phyloP scores from a whole-genome alignment of 2,113 vertebrate species.

The Potamarius usumacintae region DNA sequence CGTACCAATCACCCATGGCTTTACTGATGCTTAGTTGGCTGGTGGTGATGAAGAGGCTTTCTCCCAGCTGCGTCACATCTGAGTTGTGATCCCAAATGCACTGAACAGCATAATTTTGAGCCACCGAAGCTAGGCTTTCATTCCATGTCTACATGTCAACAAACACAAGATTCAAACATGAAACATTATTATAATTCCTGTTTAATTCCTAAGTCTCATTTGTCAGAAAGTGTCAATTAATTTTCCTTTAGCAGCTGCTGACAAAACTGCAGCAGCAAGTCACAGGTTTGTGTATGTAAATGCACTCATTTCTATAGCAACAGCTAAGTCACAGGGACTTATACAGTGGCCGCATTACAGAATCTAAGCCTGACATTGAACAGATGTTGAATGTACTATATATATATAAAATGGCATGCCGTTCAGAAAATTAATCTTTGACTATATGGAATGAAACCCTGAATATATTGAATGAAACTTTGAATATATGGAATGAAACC shows the following conservation, averaged over 20 bases:
- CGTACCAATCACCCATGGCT: slow-evolving; percentile 68
- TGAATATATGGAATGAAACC: too few relatives aligned
- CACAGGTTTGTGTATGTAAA: not conserved
- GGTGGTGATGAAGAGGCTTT: slow-evolving; percentile 65
- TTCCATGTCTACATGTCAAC: slow-evolving; percentile 68
- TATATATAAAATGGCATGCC: too few relatives aligned
- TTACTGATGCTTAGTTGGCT: slow-evolving; percentile 45
- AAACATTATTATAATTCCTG: not conserved
- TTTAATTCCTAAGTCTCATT: not conserved
- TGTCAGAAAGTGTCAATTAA: not conserved
- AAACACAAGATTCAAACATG: not conserved
- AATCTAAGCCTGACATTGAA: not conserved
- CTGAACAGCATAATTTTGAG: slow-evolving; percentile 63
- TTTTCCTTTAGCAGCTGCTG: not conserved
- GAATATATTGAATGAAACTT: not conserved
- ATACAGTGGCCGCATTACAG: not conserved
- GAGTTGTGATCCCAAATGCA: slow-evolving; percentile 74
- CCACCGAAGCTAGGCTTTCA: slow-evolving; percentile 52
- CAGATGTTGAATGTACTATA: too few relatives aligned
- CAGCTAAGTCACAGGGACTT: not conserved
- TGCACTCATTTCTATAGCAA: not conserved
- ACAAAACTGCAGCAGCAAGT: not conserved
- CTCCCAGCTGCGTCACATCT: slow-evolving; percentile 57
- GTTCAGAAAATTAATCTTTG: too few relatives aligned
- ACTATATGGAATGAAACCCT: too few relatives aligned